Evolutionary conservation across 1,140 invertebrate species (phyloP).

Genomic region (Bombus ignitus): DNA sequence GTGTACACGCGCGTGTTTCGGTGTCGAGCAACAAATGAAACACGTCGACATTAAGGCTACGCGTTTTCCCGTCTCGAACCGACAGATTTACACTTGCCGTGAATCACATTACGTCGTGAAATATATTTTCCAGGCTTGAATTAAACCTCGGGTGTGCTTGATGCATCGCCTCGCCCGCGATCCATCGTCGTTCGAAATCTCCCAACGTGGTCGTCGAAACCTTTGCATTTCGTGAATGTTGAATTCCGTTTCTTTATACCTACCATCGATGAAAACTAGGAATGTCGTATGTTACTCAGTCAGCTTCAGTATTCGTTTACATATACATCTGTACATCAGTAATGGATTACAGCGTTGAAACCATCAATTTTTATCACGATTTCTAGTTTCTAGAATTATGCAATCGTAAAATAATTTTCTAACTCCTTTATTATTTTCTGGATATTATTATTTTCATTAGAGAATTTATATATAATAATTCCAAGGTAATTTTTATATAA

Average conservation of each 20-base stretch:
- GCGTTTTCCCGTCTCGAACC: conserved; percentile 13
- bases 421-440: not conserved
- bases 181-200: conserved; percentile 23
- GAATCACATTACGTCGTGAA: conserved; percentile 31
- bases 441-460: not conserved
- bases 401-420: not conserved
- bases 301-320: too few species aligned
- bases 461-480: not conserved
- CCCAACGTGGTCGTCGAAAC: not conserved
- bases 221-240: not conserved
- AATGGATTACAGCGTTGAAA: not conserved
- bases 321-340: not conserved
- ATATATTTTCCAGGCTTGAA: conserved; percentile 43
- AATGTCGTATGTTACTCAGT: not conserved
- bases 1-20: not conserved
- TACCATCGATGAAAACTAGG: not conserved
- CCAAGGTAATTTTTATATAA: not conserved
- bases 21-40: conserved; percentile 43
- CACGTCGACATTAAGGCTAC: conserved; percentile 31
- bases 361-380: not conserved
- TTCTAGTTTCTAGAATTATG: not conserved
- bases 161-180: conserved; percentile 30
- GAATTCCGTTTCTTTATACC: not conserved
- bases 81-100: conserved; percentile 46
- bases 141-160: conserved; percentile 31